A percentile compares a stretch with the other conserved stretches of the same genome.
Evolutionary conservation across 1,140 invertebrate species (phyloP).

Genomic region (Leucophenga varia): DNA sequence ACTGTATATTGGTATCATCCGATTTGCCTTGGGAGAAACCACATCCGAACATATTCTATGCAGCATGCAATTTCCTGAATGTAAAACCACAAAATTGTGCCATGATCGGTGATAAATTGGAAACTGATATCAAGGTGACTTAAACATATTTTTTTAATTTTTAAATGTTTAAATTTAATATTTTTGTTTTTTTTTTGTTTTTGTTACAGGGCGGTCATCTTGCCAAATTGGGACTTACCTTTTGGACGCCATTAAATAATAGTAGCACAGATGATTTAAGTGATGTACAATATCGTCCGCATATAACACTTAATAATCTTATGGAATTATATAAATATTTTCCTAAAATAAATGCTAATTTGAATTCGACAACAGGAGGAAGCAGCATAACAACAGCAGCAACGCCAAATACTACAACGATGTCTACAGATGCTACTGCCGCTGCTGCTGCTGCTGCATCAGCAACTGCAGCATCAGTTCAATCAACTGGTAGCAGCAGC

Average conservation of each 20-base stretch:
- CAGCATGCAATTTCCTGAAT: constrained; percentile 72
- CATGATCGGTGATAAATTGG: constrained; percentile 84
- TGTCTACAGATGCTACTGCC: no score
- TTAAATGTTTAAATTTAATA: neutral
- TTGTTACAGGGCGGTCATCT: constrained; percentile 69
- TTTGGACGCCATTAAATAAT: constrained; percentile 69
- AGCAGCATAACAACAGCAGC: no score
- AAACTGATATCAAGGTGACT: constrained; percentile 74
- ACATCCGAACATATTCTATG: constrained; percentile 72
- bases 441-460: no score
- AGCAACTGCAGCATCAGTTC: neutral
- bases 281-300: constrained; percentile 40
- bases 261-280: constrained; percentile 28
- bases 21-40: constrained; percentile 84
- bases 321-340: constrained; percentile 51
- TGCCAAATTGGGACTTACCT: constrained; percentile 72
- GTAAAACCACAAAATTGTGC: constrained; percentile 73
- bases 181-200: neutral
- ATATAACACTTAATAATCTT: constrained; percentile 39
- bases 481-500: neutral
- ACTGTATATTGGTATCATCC: constrained; percentile 76
- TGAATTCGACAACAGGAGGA: no score
- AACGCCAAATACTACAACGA: no score
- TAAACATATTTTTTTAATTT: neutral
- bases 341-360: constrained; percentile 19